Percentiles rank a stretch among this genome's conserved stretches.
These are phyloP conservation scores for Peromyscus maniculatus DNA, from an alignment of 2,113 vertebrate species.

Conservation along the genomic window DNA sequence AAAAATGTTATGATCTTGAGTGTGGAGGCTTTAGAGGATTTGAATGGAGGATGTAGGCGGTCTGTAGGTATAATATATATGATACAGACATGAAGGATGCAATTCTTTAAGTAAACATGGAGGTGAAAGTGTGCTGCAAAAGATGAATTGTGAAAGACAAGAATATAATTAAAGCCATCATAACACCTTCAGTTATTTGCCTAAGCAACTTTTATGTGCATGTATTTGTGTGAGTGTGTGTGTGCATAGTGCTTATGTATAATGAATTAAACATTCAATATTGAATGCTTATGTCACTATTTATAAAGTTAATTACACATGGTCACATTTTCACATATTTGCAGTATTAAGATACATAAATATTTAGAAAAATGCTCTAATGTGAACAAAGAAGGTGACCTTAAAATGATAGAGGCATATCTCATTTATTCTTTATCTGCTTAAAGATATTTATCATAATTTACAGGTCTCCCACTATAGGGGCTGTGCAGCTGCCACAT, in stretches of 20 bases:
- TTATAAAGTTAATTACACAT: neutral
- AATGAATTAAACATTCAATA: neutral
- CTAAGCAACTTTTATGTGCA: neutral
- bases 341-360: neutral
- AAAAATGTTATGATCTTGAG: neutral
- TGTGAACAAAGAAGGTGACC: neutral
- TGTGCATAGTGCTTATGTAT: no score
- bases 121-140: neutral
- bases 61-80: rapidly evolving
- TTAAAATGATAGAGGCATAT: neutral
- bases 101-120: neutral
- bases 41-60: rapidly evolving
- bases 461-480: neutral
- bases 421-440: neutral
- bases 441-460: neutral
- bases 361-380: neutral
- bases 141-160: neutral
- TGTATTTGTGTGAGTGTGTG: neutral
- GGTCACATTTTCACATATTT: neutral
- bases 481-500: neutral
- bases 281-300: neutral
- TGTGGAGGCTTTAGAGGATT: neutral
- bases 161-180: neutral
- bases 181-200: neutral
- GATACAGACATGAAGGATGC: neutral